These are phyloP conservation scores for Clamator glandarius DNA, from an alignment of 2,797 vertebrate species.

Conservation along the genomic window DNA sequence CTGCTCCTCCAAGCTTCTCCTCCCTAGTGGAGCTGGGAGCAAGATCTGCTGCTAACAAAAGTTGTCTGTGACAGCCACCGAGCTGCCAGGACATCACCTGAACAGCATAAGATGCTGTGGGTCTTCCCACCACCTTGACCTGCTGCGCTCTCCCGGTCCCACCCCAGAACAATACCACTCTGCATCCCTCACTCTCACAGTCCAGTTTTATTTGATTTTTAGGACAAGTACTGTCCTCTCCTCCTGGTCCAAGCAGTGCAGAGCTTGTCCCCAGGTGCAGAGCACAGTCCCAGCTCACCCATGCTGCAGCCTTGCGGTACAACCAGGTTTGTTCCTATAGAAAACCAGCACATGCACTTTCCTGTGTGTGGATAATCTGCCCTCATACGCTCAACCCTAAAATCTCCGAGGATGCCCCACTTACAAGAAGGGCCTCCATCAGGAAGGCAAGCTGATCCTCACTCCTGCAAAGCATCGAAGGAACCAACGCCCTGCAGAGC, in stretches of 20 bases:
- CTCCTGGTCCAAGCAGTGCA: neutral
- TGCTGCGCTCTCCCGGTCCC: neutral
- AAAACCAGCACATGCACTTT: accelerated
- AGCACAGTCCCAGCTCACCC: neutral
- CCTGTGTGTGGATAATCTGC: neutral
- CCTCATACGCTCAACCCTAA: neutral
- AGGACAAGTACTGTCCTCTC: neutral
- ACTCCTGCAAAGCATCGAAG: accelerated
- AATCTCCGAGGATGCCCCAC: neutral
- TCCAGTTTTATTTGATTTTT: neutral
- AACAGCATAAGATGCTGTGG: neutral
- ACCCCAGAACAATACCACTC: accelerated
- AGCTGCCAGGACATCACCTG: neutral
- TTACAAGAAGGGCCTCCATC: neutral
- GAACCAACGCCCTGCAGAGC: neutral
- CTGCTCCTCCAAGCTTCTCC: neutral
- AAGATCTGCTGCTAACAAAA: neutral
- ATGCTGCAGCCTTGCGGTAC: accelerated
- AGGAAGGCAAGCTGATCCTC: neutral
- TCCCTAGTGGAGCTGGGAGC: neutral
- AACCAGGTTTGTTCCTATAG: neutral
- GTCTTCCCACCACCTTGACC: neutral
- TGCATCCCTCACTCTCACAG: neutral
- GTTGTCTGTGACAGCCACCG: neutral
- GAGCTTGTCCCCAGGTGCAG: neutral